Evolutionary conservation across 2,888 invertebrate genomes (phyloP).

Genomic region (Drosophila nr. medialis): DNA sequence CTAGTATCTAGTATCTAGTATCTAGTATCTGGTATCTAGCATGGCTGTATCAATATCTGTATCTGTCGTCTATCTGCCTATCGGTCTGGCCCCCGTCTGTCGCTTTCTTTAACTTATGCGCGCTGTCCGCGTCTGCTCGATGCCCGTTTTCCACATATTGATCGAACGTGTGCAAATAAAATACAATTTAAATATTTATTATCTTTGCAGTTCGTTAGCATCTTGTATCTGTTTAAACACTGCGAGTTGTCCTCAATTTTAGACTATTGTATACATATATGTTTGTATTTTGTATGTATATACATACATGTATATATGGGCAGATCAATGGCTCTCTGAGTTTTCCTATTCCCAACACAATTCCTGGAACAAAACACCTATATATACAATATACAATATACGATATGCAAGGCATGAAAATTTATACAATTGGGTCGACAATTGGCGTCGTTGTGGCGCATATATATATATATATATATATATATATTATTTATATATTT

Average conservation of each 20-base stretch:
- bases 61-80: background rate
- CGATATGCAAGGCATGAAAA: conserved; percentile 35
- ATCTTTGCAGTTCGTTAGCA: conserved; percentile 82
- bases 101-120: conserved; percentile 59
- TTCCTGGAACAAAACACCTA: conserved; percentile 33
- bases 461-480: conserved; percentile 1
- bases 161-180: conserved; percentile 82
- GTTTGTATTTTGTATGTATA: background rate
- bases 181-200: conserved; percentile 82
- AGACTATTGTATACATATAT: conserved; percentile 10
- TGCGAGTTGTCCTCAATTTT: conserved; percentile 53
- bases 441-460: conserved; percentile 42
- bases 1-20: background rate
- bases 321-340: conserved; percentile 1
- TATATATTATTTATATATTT: background rate
- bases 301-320: background rate
- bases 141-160: conserved; percentile 71
- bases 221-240: conserved; percentile 75
- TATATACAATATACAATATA: background rate
- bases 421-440: conserved; percentile 60
- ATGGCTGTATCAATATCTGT: conserved; percentile 22
- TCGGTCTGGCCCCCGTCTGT: conserved; percentile 3
- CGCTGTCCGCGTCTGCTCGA: conserved; percentile 7
- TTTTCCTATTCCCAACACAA: conserved; percentile 18
- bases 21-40: background rate